Evolutionary conservation across 2,797 vertebrate species (phyloP).

Genomic region (Gymnodraco acuticeps): DNA sequence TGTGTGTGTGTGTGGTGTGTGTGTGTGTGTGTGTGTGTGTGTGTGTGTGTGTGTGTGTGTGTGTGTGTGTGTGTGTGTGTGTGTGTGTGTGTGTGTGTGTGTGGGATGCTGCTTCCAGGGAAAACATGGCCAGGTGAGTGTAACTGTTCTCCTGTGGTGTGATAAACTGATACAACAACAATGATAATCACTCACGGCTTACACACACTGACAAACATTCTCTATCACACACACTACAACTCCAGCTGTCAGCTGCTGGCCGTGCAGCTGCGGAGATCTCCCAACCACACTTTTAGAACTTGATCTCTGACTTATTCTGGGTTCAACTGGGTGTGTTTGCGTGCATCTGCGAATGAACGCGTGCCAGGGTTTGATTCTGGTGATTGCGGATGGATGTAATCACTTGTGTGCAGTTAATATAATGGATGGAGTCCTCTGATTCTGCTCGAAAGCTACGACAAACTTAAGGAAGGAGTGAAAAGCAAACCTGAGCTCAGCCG

Average conservation of each 20-base stretch:
- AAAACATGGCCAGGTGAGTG: slow-evolving; percentile 61
- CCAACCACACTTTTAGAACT: slow-evolving; percentile 44
- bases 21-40: slow-evolving; percentile 1
- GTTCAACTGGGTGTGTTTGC: slow-evolving; percentile 31
- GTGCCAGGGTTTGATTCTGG: slow-evolving; percentile 60
- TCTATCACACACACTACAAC: slow-evolving; percentile 24
- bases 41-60: slow-evolving; percentile 20
- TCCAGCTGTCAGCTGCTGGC: slow-evolving; percentile 84
- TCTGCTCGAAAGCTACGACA: slow-evolving; percentile 3
- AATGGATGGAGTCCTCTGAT: slow-evolving; percentile 40
- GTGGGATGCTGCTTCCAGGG: slow-evolving; percentile 47
- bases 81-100: neutral
- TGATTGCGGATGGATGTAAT: slow-evolving; percentile 66
- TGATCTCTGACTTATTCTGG: slow-evolving; percentile 50
- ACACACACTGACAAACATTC: slow-evolving; percentile 12
- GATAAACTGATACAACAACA: slow-evolving; percentile 62
- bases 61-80: neutral
- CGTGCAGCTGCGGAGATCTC: slow-evolving; percentile 71
- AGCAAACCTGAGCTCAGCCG: slow-evolving; percentile 26
- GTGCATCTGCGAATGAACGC: slow-evolving; percentile 37
- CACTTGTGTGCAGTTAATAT: slow-evolving; percentile 47
- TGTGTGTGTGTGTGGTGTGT: slow-evolving; percentile 13
- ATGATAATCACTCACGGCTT: slow-evolving; percentile 58
- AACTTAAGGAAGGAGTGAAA: slow-evolving; percentile 27
- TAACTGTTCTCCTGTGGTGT: slow-evolving; percentile 45